These are phyloP conservation scores for Grammomys dolichurus DNA, from an alignment of 2,113 vertebrate genomes.

Conservation along the genomic window DNA sequence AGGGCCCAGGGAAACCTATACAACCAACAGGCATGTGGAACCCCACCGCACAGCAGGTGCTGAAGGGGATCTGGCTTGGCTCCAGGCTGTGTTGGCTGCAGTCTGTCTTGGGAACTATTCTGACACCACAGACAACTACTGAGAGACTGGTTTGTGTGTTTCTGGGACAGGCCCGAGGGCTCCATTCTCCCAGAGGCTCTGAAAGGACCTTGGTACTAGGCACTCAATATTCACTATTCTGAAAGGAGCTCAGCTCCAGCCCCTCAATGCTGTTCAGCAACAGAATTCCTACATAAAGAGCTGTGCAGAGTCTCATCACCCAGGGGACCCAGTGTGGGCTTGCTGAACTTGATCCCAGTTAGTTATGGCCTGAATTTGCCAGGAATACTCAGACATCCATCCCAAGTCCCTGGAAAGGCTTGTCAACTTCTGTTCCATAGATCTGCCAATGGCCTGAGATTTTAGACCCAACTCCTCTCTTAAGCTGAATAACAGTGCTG, in stretches of 20 bases:
- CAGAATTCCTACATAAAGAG: neutral
- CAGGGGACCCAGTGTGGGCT: neutral
- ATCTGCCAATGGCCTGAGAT: too few relatives aligned
- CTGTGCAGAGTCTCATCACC: neutral
- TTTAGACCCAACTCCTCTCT: neutral
- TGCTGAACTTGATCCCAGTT: neutral
- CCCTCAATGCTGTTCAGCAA: neutral
- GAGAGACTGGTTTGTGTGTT: neutral
- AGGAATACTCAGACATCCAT: neutral
- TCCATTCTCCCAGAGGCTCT: neutral
- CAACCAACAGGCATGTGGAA: too few relatives aligned
- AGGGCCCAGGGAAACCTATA: neutral
- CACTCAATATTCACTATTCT: neutral
- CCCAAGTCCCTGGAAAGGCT: neutral
- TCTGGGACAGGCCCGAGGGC: neutral
- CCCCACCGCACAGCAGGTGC: too few relatives aligned
- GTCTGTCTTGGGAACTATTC: neutral
- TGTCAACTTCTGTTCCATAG: neutral
- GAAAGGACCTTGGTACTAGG: neutral
- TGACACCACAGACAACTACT: neutral
- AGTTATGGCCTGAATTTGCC: neutral
- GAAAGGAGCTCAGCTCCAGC: neutral
- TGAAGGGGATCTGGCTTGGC: neutral
- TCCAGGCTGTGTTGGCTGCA: neutral
- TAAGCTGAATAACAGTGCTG: neutral